These are phyloP conservation scores for Thereuonema tuberculata DNA, from an alignment of 1,140 invertebrate species.

Conservation along the genomic window DNA sequence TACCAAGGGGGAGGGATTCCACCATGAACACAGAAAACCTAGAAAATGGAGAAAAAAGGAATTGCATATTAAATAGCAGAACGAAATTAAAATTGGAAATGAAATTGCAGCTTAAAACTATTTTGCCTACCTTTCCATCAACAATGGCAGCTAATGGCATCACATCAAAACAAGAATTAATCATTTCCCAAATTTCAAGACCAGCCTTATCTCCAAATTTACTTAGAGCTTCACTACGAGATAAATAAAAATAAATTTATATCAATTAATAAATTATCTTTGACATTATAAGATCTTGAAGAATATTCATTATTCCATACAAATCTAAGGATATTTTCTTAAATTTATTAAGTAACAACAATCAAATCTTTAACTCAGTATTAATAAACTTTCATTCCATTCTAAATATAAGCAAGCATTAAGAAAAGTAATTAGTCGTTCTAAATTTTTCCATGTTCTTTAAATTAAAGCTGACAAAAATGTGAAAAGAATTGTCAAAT, in stretches of 20 bases:
- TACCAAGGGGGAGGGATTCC: conserved; percentile 49
- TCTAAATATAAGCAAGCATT: too few species aligned
- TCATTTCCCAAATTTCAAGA: conserved; percentile 45
- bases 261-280: background rate
- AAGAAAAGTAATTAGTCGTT: too few species aligned
- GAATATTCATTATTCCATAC: too few species aligned
- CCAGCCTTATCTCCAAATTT: conserved; percentile 52
- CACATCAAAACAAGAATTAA: conserved; percentile 53
- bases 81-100: background rate
- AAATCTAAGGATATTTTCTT: too few species aligned
- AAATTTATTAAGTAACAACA: too few species aligned
- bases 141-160: conserved; percentile 54
- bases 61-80: background rate
- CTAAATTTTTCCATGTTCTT: too few species aligned
- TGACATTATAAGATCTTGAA: background rate
- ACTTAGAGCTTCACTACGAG: conserved; percentile 38
- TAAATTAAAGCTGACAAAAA: too few species aligned
- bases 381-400: too few species aligned
- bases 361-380: too few species aligned
- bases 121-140: conserved; percentile 47
- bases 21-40: conserved; percentile 60
- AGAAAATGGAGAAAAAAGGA: conserved; percentile 12
- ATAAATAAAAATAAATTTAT: conserved; percentile 11
- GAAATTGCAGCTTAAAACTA: background rate
- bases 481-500: too few species aligned